Evolutionary conservation across 2,113 vertebrate genomes (phyloP).

Genomic region (Psettodes erumei): DNA sequence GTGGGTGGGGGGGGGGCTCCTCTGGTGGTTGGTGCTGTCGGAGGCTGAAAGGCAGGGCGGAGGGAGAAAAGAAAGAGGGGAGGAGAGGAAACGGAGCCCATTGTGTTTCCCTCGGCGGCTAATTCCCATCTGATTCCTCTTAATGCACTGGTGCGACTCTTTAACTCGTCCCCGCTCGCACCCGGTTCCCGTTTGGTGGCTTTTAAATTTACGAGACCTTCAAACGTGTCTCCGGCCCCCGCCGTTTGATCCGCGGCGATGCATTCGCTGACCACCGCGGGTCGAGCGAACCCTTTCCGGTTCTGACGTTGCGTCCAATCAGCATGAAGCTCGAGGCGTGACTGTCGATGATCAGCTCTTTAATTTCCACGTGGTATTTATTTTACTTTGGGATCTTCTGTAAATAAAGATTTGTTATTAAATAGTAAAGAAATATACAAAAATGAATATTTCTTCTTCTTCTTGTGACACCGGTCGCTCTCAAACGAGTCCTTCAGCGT

Average conservation of each 20-base stretch:
- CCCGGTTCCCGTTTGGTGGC: conserved; percentile 33
- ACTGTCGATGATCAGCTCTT: no score
- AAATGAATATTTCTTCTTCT: no score
- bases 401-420: no score
- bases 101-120: conserved; percentile 88
- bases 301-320: no score
- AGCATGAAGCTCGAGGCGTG: no score
- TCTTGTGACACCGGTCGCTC: background rate
- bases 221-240: no score
- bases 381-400: no score
- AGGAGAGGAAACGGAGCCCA: conserved; percentile 54
- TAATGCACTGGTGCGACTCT: conserved; percentile 48
- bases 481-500: background rate
- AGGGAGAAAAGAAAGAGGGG: conserved; percentile 66
- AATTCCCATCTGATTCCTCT: conserved; percentile 85
- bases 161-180: conserved; percentile 30
- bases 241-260: no score
- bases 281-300: no score
- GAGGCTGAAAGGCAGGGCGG: conserved; percentile 76
- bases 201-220: conserved; percentile 36
- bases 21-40: conserved; percentile 35
- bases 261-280: background rate
- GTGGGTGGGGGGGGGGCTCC: conserved; percentile 20
- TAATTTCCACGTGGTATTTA: no score
- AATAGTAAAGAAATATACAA: no score